Base-by-base conservation (phyloP, 2,888 invertebrate genomes). In the Dastarcus helophoroides region DNA sequence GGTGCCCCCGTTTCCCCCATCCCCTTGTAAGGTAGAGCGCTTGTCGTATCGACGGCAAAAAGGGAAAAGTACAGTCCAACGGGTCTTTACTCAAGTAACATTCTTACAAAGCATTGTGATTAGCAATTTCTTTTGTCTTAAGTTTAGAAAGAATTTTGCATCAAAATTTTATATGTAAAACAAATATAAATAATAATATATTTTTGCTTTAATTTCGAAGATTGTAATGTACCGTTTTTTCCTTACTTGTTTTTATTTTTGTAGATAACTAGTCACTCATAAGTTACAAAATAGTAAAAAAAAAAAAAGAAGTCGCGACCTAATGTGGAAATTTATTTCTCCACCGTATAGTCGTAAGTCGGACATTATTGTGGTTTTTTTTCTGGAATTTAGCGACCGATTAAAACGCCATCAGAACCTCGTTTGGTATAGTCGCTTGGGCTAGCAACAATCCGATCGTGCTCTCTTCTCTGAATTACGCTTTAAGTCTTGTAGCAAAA, bases 61-160 rank as follows among this genome's bases (percentile, higher is more conserved):
- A 40, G 31, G 38, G 36, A 35, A 31, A 37, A 38, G 32, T 37
- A 28, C 22, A 29, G 35, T 44, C 40, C 41, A 41, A 45, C 46
- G 47, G 47, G 47, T 46, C 43, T 36, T 42, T 43, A 43, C 42
- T 46, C 46, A 45, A 39, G 42, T 22, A 9, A 28, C 16, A 26
- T 17, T 47, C 45, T 43, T 42, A 46, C 35, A 43, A 47, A 44
- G 41, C 32, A 47, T 43, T 49, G 49, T 49, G 49, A 49, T 49
- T 49, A 48, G 48, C 40, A 31, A 29, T 32, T 31, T 39, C 38
- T 33, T 37, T 38, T 38, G 35, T 34, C 27, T 38, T 38, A 34
- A 8, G 36, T 40, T 38, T 32, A n/a, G 26, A 30, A 16, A 36
- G 24, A 32, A 34, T 40, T 38, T 42, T 39, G 41, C 41, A 39